phyloP scores from a whole-genome alignment of 1,140 invertebrate genomes.

The Brachionus plicatilis region DNA sequence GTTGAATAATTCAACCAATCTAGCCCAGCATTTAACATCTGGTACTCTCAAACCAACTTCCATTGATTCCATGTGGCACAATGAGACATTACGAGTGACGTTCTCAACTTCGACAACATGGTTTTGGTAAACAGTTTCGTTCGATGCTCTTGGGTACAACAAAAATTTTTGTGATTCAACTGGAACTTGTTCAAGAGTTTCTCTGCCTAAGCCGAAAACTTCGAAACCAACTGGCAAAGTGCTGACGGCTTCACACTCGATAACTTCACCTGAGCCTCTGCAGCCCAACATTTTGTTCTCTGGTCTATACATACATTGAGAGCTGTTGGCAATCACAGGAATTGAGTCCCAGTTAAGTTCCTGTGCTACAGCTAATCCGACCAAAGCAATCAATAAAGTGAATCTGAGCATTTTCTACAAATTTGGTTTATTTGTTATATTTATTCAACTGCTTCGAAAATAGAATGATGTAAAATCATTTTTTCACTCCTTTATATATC shows the following conservation, averaged over 20 bases:
- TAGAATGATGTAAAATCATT: background rate
- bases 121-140: conserved; percentile 31
- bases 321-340: conserved; percentile 7
- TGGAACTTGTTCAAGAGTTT: background rate
- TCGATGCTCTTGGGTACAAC: conserved; percentile 16
- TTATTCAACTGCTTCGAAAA: background rate
- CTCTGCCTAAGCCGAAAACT: background rate
- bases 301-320: background rate
- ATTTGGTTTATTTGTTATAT: background rate
- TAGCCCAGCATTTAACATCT: conserved; percentile 20
- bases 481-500: background rate
- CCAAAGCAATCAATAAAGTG: background rate
- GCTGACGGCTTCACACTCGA: background rate
- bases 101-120: background rate
- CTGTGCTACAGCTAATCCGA: background rate
- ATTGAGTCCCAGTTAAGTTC: background rate
- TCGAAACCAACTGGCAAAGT: background rate
- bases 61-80: background rate
- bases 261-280: background rate
- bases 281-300: background rate
- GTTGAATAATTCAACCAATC: conserved; percentile 32
- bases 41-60: conserved; percentile 10
- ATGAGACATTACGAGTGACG: background rate
- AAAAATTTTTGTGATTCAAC: background rate
- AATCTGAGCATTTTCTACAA: background rate